These are phyloP conservation scores for Metaphire vulgaris DNA, from an alignment of 1,140 invertebrate genomes.

Conservation along the genomic window DNA sequence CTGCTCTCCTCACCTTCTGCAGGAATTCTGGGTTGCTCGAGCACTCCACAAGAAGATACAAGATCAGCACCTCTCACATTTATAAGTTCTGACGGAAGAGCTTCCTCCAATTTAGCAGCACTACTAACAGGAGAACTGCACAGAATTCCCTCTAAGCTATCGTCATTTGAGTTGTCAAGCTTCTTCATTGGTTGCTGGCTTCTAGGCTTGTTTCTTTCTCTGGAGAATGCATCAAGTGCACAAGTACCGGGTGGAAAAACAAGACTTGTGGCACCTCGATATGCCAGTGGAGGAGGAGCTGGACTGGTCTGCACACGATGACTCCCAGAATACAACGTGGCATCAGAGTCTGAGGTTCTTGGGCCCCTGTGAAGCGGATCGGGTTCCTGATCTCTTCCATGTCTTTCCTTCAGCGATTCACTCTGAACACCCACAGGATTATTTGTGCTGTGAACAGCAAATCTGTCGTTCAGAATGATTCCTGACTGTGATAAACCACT, in stretches of 20 bases:
- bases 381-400: constrained; percentile 1
- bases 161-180: no score
- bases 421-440: neutral
- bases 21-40: neutral
- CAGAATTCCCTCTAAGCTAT: no score
- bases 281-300: no score
- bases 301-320: no score
- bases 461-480: neutral
- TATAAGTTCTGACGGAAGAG: constrained; percentile 12
- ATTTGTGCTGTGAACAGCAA: constrained; percentile 12
- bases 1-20: neutral
- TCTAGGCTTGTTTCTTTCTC: no score
- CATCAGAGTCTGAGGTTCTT: neutral
- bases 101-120: constrained; percentile 10
- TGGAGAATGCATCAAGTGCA: no score
- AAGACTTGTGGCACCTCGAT: no score
- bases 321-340: neutral
- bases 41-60: neutral
- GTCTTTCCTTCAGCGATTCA: no score
- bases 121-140: neutral
- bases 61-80: constrained; percentile 10
- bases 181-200: no score
- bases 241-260: no score
- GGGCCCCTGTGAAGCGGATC: neutral
- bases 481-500: neutral